Evolutionary conservation across 1,140 invertebrate species (phyloP), one percentile per base, ranked within the genome.

Genomic region (Magallana gigas): DNA sequence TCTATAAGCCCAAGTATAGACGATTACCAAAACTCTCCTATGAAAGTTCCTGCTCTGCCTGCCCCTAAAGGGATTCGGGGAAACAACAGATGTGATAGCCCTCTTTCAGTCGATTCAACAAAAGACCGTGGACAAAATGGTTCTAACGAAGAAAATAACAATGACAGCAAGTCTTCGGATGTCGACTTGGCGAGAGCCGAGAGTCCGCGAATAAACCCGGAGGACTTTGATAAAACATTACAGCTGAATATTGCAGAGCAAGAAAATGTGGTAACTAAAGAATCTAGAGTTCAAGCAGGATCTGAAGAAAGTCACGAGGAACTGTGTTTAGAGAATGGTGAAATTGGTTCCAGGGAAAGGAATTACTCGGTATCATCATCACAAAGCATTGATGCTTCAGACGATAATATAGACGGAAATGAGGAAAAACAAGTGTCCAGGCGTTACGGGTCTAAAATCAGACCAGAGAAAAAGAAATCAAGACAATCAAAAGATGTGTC

Each of bases 401-500:
- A 76, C 68, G 68, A 76, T 36, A 76, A 76, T 12, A 12, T 18
- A 6, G 68, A 76, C 9, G 23, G 16, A 68, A 16, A 18, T n/a
- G 18, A 68, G 2, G 64, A 68, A 68, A n/a, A 68, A 68, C n/a
- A 68, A 8, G 6, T 68, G n/a, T 23, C 5, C 64, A 68, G n/a
- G 18, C 68, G 7, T 23, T 12, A 29, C 5, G 8, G 23, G 36
- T 29, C 68, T 12, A 76, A 76, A 76, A 36, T 76, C 68, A 76
- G 23, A 4, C 12, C 14, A 7, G 16, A 58, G 2, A 57, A 58
- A 23, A 84, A 59, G 12, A 84, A 62, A 12, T 84, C 83, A 7
- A n/a, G 83, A 36, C 56, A 84, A 9, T 84, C 83, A 16, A 84
- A 60, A 60, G 57, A 85, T 58, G 48, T 88, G 8, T 85, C 68